Base-by-base conservation (phyloP, 2,888 invertebrate genomes). In the Leptinotarsa tumamoca region DNA sequence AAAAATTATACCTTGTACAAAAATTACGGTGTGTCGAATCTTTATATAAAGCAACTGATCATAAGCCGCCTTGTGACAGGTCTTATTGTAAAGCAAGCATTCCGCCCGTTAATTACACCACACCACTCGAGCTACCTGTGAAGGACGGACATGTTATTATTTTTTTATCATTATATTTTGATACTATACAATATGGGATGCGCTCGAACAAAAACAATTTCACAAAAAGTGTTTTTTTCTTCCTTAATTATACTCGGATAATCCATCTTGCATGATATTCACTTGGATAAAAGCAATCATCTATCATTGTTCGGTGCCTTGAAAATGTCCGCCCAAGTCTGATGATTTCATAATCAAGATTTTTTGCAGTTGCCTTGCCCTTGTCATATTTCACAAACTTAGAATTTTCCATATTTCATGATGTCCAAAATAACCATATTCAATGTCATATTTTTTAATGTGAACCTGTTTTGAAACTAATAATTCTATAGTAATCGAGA, bases 81-180 rank as follows among this genome's bases (percentile, higher is more conserved):
- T 73, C 67, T 67, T 63, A 81, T 79, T 80, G 81, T 81, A 82
- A 82, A 10, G 82, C 81, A 82, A 78, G 82, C 81, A 82, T 79
- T 78, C 76, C 82, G 74, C 74, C 76, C 79, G 79, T 81, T 83
- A 83, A 83, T 83, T 81, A 81, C 14, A 58, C 66, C 73, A 79
- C 78, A 73, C 78, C 77, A 75, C 77, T 71, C 61, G 72, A 51
- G 52, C 78, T 80, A 80, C 79, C 79, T 78, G 79, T 67, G 73
- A 74, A 71, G 71, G 67, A 54, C 66, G 77, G 70, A 61, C 71
- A 70, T 70, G 52, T 72, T 70, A 66, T 75, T 72, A 75, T 56
- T 63, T 72, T 75, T 72, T 72, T 69, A 18, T 75, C 58, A 15
- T 69, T 43, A 33, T 61, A 54, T 67, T 67, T 58, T 49, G 61